These are phyloP conservation scores for Cetoscarus ocellatus DNA, from an alignment of 2,797 vertebrate genomes.

Conservation along the genomic window DNA sequence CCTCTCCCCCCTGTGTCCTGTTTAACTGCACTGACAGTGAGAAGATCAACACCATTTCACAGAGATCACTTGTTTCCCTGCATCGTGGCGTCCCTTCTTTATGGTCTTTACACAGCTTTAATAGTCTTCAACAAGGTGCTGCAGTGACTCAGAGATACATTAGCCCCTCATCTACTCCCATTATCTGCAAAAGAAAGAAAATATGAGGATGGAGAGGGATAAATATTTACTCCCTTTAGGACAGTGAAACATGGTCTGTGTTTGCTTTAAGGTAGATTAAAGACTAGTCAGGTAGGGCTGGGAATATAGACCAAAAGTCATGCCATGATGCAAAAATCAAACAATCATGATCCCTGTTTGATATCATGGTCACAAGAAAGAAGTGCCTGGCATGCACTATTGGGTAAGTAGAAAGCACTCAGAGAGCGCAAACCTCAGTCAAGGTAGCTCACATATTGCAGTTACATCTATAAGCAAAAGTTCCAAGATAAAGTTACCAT, in stretches of 20 bases:
- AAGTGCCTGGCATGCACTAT: too few relatives aligned
- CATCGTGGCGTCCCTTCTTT: conserved; percentile 50
- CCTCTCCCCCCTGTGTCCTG: conserved; percentile 51
- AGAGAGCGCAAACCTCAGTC: too few relatives aligned
- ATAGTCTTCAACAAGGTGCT: conserved; percentile 75
- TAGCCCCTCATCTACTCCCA: conserved; percentile 48
- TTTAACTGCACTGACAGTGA: conserved; percentile 68
- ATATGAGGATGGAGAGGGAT: neutral
- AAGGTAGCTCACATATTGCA: neutral
- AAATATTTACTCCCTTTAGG: neutral
- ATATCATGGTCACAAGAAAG: too few relatives aligned
- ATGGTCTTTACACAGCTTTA: conserved; percentile 65
- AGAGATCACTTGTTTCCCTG: conserved; percentile 53
- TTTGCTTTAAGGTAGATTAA: neutral
- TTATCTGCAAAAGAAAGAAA: conserved; percentile 15
- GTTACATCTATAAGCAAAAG: neutral
- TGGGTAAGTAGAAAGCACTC: too few relatives aligned
- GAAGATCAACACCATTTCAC: conserved; percentile 68
- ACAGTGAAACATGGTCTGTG: neutral
- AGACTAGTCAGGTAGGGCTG: too few relatives aligned
- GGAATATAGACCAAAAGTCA: too few relatives aligned
- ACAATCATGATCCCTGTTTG: too few relatives aligned
- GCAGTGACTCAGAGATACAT: conserved; percentile 40
- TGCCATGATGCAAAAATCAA: too few relatives aligned
- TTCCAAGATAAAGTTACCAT: too few relatives aligned